Conservation (phyloP, 2,113 vertebrate genomes). For the Piaya cayana region DNA sequence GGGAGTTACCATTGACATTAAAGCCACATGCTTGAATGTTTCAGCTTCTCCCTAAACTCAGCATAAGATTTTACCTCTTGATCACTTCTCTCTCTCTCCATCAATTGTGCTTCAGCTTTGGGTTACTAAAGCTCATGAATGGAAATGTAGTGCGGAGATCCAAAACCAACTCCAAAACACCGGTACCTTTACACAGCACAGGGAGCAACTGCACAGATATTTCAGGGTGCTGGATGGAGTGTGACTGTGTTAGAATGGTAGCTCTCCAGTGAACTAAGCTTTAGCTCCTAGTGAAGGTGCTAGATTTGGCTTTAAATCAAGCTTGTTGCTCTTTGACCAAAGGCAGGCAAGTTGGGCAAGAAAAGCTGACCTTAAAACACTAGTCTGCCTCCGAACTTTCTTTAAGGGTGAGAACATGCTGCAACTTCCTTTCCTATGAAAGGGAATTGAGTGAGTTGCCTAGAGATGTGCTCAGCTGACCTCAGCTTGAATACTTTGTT, state of each 20-base stretch:
- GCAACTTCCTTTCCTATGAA: background rate
- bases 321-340: background rate
- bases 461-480: background rate
- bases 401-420: background rate
- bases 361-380: background rate
- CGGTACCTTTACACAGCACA: background rate
- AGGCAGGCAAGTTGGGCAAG: background rate
- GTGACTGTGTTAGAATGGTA: background rate
- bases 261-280: background rate
- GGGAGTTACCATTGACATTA: background rate
- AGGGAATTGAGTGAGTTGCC: background rate
- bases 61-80: background rate
- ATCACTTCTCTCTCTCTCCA: background rate
- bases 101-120: background rate
- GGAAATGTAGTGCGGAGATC: background rate
- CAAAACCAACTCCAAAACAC: background rate
- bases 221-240: background rate
- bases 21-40: background rate
- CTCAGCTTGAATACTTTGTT: background rate
- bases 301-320: background rate
- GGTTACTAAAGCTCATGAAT: background rate
- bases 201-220: background rate
- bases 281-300: background rate
- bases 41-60: background rate
- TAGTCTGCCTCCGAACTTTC: background rate